Evolutionary conservation across 2,888 invertebrate genomes (phyloP), one percentile per base, ranked within the genome.

Genomic region (Parapristionchus giblindavisi): DNA sequence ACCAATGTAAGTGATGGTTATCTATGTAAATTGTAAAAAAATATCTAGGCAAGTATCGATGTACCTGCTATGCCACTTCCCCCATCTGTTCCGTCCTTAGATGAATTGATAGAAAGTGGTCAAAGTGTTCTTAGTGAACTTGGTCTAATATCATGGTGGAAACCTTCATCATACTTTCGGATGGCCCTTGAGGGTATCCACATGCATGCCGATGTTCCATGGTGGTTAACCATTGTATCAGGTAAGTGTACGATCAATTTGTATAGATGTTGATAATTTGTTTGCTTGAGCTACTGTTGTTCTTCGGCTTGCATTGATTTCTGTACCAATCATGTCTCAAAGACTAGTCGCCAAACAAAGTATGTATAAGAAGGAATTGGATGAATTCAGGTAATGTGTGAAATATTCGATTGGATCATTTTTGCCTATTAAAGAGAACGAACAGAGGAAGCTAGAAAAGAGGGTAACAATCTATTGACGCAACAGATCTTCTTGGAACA

Each of bases 161-260:
- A 91, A 24, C 96, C 96, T 0, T 91, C 93, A 0, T 96, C 96
- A 0, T 88, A 94, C 5, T 91, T 95, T 21, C 94, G 96, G 88
- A 91, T 92, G 61, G 91, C 91, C 78, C 90, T 97, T 84, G 96
- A 98, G 89, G 93, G 90, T 85, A 83, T 96, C 52, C 97, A 98
- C 88, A 91, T 93, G n/a, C 89, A 91, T 0, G 89, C 91, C 17
- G 94, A 93, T 82, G 80, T 97, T 17, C 97, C 97, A 0, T 98
- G 98, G 98, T 98, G 96, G 95, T 92, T 91, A 51, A 91, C 94
- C 17, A 95, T 97, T 83, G 90, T 92, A 2, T 89, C 93, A 74
- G 93, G 92, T 92, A 89, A 81, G 85, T 58, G 21, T 40, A 34
- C 8, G n/a, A 3, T n/a, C 36, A 5, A 6, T 14, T 48, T 24